Conservation (phyloP, 2,113 vertebrate species). For the Phocoena sinus region DNA sequence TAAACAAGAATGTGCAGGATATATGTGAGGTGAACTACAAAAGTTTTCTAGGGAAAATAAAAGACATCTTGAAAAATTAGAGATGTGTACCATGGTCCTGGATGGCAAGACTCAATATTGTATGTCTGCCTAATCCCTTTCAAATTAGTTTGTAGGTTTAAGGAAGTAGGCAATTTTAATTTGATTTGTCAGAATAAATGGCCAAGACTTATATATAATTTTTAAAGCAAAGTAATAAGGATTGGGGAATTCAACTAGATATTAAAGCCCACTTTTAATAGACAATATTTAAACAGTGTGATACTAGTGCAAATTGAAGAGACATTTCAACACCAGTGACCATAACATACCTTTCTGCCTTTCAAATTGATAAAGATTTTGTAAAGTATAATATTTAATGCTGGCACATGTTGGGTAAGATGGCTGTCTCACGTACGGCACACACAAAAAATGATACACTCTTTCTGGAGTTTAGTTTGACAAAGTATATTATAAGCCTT, state of each 20-base stretch:
- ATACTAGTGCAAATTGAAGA: background rate
- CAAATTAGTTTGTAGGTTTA: background rate
- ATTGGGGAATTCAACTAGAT: background rate
- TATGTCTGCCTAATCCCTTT: background rate
- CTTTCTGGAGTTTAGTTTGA: background rate
- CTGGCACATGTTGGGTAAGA: background rate
- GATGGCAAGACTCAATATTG: background rate
- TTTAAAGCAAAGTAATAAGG: background rate
- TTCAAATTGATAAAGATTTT: constrained; percentile 5
- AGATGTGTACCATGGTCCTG: background rate
- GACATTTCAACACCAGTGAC: background rate
- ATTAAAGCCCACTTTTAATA: background rate
- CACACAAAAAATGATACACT: background rate
- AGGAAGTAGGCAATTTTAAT: background rate
- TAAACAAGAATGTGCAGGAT: background rate
- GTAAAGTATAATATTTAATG: background rate
- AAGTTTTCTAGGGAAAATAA: background rate
- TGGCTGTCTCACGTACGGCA: background rate
- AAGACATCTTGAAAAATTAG: background rate
- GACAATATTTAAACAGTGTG: background rate
- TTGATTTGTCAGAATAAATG: background rate
- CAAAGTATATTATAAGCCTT: background rate
- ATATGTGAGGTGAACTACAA: background rate
- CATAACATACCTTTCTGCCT: background rate
- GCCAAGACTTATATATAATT: background rate